Percentiles rank a stretch among this genome's conserved stretches.
These are phyloP conservation scores for Aricia artaxerxes DNA, from an alignment of 2,888 invertebrate species.

Conservation along the genomic window DNA sequence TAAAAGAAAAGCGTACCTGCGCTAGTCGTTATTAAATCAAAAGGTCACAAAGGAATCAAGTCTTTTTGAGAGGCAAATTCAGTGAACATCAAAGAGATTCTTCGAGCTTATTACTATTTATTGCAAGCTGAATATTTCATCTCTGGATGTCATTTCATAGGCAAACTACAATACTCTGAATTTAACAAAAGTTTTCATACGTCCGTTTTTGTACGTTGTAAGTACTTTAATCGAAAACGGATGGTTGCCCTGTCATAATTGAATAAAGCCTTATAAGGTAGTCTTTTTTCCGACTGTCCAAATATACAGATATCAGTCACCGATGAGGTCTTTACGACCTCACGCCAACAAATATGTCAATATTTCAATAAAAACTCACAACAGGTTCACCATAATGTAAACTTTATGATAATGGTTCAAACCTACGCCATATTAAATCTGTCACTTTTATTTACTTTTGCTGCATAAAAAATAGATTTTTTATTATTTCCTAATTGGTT, in stretches of 20 bases:
- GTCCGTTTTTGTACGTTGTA: too few species aligned
- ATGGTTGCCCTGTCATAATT: too few species aligned
- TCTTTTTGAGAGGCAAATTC: background rate
- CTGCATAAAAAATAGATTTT: background rate
- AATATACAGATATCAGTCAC: background rate
- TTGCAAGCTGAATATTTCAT: background rate
- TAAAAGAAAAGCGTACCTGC: too few species aligned
- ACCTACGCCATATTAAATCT: constrained; percentile 29
- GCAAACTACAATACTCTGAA: too few species aligned
- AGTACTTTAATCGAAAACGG: too few species aligned
- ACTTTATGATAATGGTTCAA: constrained; percentile 21
- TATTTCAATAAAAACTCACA: constrained; percentile 14
- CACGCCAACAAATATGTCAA: constrained; percentile 28
- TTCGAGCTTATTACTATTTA: background rate
- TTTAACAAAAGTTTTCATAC: too few species aligned
- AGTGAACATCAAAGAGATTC: background rate
- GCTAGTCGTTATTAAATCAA: background rate
- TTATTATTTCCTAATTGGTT: constrained; percentile 19
- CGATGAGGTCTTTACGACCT: constrained; percentile 18
- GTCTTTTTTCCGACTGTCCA: background rate
- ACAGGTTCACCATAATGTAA: constrained; percentile 1
- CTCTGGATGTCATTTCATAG: background rate
- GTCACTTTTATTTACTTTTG: constrained; percentile 26
- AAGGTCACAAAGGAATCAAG: background rate
- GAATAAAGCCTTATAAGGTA: too few species aligned